These are phyloP conservation scores for Myodes glareolus DNA, from an alignment of 2,113 vertebrate species.

Conservation along the genomic window DNA sequence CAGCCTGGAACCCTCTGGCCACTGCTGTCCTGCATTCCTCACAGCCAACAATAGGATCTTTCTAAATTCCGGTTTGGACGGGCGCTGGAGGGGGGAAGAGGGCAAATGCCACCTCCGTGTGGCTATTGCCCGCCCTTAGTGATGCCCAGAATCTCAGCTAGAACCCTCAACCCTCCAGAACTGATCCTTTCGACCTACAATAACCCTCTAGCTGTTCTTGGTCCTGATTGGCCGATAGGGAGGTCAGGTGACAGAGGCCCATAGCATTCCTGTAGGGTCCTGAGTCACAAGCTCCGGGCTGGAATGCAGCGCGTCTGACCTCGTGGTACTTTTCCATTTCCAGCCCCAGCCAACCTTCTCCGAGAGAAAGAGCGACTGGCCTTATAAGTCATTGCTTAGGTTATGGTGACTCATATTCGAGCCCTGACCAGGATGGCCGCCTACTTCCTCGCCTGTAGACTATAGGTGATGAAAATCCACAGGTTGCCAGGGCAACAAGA, in stretches of 20 bases:
- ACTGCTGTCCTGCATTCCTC: not conserved
- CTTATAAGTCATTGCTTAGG: not conserved
- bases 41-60: not conserved
- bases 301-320: not conserved
- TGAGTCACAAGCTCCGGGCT: not conserved
- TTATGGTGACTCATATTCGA: not conserved
- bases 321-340: not conserved
- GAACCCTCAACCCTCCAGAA: not conserved
- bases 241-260: not conserved
- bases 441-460: not conserved
- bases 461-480: not conserved
- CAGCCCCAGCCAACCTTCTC: not conserved
- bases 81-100: fast-evolving
- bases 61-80: too few relatives aligned
- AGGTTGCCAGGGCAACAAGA: not conserved
- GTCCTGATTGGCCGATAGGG: not conserved
- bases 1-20: not conserved
- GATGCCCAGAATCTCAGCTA: not conserved
- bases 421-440: not conserved
- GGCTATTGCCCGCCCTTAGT: not conserved
- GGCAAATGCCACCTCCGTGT: not conserved
- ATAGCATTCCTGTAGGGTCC: not conserved
- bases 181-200: not conserved
- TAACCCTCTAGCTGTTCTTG: not conserved
- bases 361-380: not conserved